Conservation (phyloP, 2,888 invertebrate species). For the Encarsia formosa region DNA sequence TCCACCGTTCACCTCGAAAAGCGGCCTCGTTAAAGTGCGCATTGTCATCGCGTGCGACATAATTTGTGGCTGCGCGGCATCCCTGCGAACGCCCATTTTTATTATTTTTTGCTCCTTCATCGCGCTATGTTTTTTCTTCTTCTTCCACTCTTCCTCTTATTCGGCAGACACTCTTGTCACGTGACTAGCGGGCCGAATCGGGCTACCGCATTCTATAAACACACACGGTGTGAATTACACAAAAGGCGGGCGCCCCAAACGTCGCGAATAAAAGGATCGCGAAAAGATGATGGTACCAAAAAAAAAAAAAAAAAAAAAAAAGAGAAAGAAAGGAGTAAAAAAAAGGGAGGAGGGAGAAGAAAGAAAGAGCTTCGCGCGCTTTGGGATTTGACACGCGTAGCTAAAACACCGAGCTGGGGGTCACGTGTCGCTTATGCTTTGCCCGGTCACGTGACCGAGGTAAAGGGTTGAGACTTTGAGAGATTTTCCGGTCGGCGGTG, state of each 20-base stretch:
- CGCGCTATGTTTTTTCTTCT: too few relatives aligned
- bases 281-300: slow-evolving; percentile 25
- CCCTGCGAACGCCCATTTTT: slow-evolving; percentile 24
- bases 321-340: slow-evolving; percentile 5
- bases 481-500: slow-evolving; percentile 38
- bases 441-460: slow-evolving; percentile 46
- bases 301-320: slow-evolving; percentile 10
- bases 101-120: not conserved
- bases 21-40: slow-evolving; percentile 14
- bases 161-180: too few relatives aligned
- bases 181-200: slow-evolving; percentile 14
- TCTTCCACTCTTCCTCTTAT: too few relatives aligned
- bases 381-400: slow-evolving; percentile 51
- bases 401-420: slow-evolving; percentile 43
- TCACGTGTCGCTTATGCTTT: slow-evolving; percentile 34
- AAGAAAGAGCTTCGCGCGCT: slow-evolving; percentile 32
- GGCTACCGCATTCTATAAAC: slow-evolving; percentile 1
- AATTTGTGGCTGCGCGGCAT: slow-evolving; percentile 28
- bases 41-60: slow-evolving; percentile 22
- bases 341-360: not conserved
- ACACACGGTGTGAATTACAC: slow-evolving; percentile 26
- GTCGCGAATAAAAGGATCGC: slow-evolving; percentile 23
- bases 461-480: slow-evolving; percentile 51
- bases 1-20: not conserved
- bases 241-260: not conserved